Percentiles rank a stretch among this genome's conserved stretches.
phyloP scores from a whole-genome alignment of 1,140 invertebrate species.

The Drosophila tani region DNA sequence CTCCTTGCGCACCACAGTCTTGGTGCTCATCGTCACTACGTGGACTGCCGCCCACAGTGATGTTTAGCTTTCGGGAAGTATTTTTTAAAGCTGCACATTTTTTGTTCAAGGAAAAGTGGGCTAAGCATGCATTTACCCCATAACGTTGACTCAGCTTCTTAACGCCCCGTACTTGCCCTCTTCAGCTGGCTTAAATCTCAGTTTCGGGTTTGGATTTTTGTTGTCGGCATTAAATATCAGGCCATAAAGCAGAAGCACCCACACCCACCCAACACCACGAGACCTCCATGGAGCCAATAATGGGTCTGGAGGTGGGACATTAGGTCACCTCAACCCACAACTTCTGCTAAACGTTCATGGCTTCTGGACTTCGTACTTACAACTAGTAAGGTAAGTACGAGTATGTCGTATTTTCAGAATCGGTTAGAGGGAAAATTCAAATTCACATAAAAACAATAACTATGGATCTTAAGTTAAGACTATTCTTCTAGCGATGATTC shows the following conservation, averaged over 20 bases:
- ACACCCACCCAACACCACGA: constrained; percentile 29
- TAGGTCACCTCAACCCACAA: constrained; percentile 25
- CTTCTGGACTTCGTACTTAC: not conserved
- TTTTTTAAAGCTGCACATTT: constrained; percentile 35
- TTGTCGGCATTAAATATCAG: constrained; percentile 58
- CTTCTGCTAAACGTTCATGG: constrained; percentile 17
- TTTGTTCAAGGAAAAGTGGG: constrained; percentile 18
- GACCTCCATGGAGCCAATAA: constrained; percentile 34
- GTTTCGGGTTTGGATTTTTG: constrained; percentile 20
- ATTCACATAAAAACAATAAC: no score
- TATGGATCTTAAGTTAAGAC: no score
- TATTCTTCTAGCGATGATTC: no score
- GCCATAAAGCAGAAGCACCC: constrained; percentile 65
- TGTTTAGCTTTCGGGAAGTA: not conserved
- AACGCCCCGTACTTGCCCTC: constrained; percentile 43
- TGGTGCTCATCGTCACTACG: no score
- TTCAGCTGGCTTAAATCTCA: constrained; percentile 33
- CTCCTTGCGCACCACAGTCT: no score
- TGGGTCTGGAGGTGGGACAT: constrained; percentile 44
- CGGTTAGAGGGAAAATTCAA: not conserved
- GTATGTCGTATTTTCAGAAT: constrained; percentile 1
- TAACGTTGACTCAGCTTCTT: constrained; percentile 37
- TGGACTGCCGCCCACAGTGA: no score
- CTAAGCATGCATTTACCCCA: constrained; percentile 51
- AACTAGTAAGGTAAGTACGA: not conserved